phyloP scores from a whole-genome alignment of 2,113 vertebrate species.

The Benitochromis conjunctus region DNA sequence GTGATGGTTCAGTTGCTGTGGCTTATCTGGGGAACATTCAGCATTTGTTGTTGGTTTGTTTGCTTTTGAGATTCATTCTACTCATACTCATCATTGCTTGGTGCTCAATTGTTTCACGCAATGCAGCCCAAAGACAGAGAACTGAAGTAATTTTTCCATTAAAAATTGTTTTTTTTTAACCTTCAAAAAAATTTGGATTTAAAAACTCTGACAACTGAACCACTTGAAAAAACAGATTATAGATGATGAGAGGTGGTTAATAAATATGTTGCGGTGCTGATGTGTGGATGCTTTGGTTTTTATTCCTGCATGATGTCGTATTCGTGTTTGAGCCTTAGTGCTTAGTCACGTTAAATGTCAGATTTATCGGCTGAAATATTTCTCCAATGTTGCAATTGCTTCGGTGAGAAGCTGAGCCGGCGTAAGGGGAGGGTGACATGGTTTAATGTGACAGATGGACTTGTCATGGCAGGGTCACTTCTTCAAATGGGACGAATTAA shows the following conservation, averaged over 20 bases:
- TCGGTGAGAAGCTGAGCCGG: conserved; percentile 39
- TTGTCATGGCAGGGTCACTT: conserved; percentile 57
- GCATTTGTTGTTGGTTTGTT: conserved; percentile 60
- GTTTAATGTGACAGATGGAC: conserved; percentile 31
- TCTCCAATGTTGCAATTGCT: conserved; percentile 23
- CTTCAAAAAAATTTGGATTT: conserved; percentile 42
- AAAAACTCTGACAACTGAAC: conserved; percentile 84
- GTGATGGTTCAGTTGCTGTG: conserved; percentile 82
- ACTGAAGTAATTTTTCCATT: conserved; percentile 74
- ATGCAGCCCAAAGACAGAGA: conserved; percentile 81
- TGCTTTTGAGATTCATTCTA: conserved; percentile 61
- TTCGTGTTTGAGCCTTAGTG: neutral
- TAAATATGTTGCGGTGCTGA: conserved; percentile 15
- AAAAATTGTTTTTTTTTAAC: conserved; percentile 26
- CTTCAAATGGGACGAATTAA: conserved; percentile 28
- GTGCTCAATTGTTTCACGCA: conserved; percentile 70
- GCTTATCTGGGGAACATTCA: conserved; percentile 71
- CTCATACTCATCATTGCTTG: conserved; percentile 62
- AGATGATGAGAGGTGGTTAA: conserved; percentile 61
- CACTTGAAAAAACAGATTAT: conserved; percentile 81
- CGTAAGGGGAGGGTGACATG: conserved; percentile 21
- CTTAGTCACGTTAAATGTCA: neutral
- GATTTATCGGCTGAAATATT: conserved; percentile 2
- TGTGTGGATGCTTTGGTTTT: conserved; percentile 16
- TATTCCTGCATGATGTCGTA: neutral